These are phyloP conservation scores for Anguilla megastoma DNA, from an alignment of 2,797 vertebrate species.

Conservation along the genomic window DNA sequence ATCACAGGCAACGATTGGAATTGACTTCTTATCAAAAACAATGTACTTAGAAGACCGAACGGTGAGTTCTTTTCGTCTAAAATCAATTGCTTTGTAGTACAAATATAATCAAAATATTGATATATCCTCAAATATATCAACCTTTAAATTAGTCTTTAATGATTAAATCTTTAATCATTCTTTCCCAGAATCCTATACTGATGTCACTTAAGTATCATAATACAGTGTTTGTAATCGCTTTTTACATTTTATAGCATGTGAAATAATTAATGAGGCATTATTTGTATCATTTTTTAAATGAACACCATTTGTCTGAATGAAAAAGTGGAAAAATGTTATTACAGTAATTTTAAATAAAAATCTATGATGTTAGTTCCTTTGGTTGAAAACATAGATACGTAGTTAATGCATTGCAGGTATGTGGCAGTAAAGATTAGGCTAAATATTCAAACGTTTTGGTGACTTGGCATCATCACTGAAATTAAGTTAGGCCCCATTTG, in stretches of 20 bases:
- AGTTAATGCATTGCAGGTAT: neutral
- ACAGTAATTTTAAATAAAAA: neutral
- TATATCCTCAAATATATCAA: constrained; percentile 36
- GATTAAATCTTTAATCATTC: neutral
- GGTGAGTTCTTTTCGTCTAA: constrained; percentile 63
- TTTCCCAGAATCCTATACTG: too few relatives aligned
- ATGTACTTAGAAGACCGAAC: constrained; percentile 92
- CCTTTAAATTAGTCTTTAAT: neutral
- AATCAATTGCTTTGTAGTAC: constrained; percentile 17
- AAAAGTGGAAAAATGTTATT: neutral
- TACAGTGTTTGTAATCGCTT: neutral
- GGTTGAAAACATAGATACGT: neutral
- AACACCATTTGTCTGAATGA: neutral
- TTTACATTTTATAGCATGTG: neutral
- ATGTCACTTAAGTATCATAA: neutral
- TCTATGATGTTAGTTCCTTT: neutral
- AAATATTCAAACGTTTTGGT: neutral
- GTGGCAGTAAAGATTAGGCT: neutral
- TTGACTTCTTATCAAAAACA: constrained; percentile 91
- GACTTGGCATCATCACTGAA: neutral
- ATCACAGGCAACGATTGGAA: constrained; percentile 86
- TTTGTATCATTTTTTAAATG: neutral
- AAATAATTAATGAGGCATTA: neutral
- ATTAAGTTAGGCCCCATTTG: neutral
- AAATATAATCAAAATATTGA: constrained; percentile 43